Evolutionary conservation across 1,140 invertebrate species (phyloP), one percentile per base, ranked within the genome.

Genomic region (Octopus bimaculoides): DNA sequence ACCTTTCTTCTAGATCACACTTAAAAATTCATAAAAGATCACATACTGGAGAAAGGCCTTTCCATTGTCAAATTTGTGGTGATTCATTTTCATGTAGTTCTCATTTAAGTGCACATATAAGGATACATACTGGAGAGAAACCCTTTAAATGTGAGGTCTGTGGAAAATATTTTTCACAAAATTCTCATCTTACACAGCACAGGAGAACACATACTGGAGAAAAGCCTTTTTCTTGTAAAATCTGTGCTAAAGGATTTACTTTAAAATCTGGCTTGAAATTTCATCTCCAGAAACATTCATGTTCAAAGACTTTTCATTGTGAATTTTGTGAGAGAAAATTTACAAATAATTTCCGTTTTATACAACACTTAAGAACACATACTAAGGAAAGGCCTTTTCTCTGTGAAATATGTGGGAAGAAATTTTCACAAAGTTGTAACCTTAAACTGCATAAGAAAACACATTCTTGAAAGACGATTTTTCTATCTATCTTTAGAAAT

Each of bases 121-220:
- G 41, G 12, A 77, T 52, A 1, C 76, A 77, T n/a, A 52, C 76
- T 4, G 76, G 76, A 4, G 76, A 77, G 5, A 81, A 80, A 54
- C 80, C 78, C 26, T 82, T 79, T 77, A 56, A 78, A 54, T 82
- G 81, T 76, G 75, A 81, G 17, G 56, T 78, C 10, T 82, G 82
- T 79, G 82, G 73, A 4, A 79, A 82, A 56, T n/a, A 41, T 5
- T 81, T 81, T 77, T 12, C 17, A n/a, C 77, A 81, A 26, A 83
- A 81, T 66, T 76, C 75, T 52, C 81, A 81, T 73, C 81, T 87
- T 41, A 83, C 82, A 66, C 78, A 81, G 20, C 89, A 91, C 79
- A 83, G 82, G 82, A 55, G 84, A 41, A 81, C 85, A 52, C 90
- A 91, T 80, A 88, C 83, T 8, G 89, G 88, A 4, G 86, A 87